Percentiles rank a stretch among this genome's conserved stretches.
Conservation (phyloP, 1,140 invertebrate species). For the Lepidurus couesii region DNA sequence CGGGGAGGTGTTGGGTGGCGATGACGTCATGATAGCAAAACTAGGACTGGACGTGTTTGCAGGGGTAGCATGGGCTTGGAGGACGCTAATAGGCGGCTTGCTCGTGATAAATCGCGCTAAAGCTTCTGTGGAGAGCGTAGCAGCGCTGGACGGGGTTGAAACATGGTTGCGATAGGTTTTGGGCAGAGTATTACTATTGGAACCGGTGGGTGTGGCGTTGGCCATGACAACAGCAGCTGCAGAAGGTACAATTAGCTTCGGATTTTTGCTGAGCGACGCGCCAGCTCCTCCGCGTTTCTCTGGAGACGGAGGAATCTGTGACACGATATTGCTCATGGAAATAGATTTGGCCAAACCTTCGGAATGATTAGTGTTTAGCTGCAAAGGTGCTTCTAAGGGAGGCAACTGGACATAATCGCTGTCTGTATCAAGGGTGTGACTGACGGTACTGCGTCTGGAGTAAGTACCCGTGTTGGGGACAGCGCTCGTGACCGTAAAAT, state of each 20-base stretch:
- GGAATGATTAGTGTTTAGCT: conserved; percentile 5
- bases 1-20: neutral
- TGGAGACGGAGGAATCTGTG: conserved; percentile 30
- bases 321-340: conserved; percentile 27
- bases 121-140: conserved; percentile 24
- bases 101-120: conserved; percentile 43
- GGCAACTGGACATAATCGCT: conserved; percentile 81
- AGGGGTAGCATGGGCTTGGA: conserved; percentile 42
- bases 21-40: conserved; percentile 38
- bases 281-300: conserved; percentile 34
- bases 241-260: conserved; percentile 6
- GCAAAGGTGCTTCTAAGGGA: conserved; percentile 56
- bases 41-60: conserved; percentile 40
- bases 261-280: conserved; percentile 36
- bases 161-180: neutral
- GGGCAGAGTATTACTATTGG: conserved; percentile 25
- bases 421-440: conserved; percentile 74
- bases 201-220: conserved; percentile 23
- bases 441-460: conserved; percentile 69
- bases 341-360: conserved; percentile 29
- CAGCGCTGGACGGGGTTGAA: neutral
- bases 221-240: conserved; percentile 11
- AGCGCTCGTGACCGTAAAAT: conserved; percentile 34
- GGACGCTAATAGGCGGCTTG: conserved; percentile 42
- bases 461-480: conserved; percentile 40